These are phyloP conservation scores for Rhadinocentrus ornatus DNA, from an alignment of 2,797 vertebrate genomes.

Conservation along the genomic window DNA sequence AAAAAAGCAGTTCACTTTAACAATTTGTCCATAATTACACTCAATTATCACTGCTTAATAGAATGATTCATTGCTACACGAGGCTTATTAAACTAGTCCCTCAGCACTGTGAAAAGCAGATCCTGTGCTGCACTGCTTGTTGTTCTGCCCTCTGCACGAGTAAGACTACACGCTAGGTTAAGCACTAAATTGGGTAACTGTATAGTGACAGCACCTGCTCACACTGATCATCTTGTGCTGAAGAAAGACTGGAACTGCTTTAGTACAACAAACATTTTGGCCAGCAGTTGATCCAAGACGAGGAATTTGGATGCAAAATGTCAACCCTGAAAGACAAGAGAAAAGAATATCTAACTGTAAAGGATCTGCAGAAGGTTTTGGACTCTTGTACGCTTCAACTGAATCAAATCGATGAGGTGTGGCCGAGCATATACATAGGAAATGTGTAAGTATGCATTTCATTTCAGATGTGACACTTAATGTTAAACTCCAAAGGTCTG, in stretches of 20 bases:
- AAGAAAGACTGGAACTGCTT: conserved; percentile 51
- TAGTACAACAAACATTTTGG: conserved; percentile 67
- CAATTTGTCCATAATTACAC: conserved; percentile 57
- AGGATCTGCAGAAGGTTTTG: conserved; percentile 84
- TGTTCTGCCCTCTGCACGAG: conserved; percentile 63
- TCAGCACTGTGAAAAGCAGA: conserved; percentile 46
- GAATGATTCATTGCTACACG: conserved; percentile 58
- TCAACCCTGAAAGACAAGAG: conserved; percentile 64
- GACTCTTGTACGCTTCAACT: conserved; percentile 85
- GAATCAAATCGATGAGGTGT: conserved; percentile 84
- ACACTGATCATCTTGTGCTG: conserved; percentile 67
- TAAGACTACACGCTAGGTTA: conserved; percentile 75
- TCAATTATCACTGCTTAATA: conserved; percentile 60
- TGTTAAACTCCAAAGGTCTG: conserved; percentile 10
- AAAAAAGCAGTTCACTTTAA: conserved; percentile 45
- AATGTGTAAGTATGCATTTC: conserved; percentile 83
- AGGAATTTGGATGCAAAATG: conserved; percentile 69
- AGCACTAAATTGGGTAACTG: conserved; percentile 81
- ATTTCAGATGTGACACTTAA: conserved; percentile 6
- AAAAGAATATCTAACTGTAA: conserved; percentile 81
- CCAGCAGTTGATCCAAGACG: conserved; percentile 48
- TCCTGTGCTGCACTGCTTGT: conserved; percentile 43
- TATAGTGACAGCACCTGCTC: conserved; percentile 82
- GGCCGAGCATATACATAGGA: conserved; percentile 85
- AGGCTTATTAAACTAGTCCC: conserved; percentile 63